Evolutionary conservation across 1,140 invertebrate genomes (phyloP).

Genomic region (Calycopis cecrops): DNA sequence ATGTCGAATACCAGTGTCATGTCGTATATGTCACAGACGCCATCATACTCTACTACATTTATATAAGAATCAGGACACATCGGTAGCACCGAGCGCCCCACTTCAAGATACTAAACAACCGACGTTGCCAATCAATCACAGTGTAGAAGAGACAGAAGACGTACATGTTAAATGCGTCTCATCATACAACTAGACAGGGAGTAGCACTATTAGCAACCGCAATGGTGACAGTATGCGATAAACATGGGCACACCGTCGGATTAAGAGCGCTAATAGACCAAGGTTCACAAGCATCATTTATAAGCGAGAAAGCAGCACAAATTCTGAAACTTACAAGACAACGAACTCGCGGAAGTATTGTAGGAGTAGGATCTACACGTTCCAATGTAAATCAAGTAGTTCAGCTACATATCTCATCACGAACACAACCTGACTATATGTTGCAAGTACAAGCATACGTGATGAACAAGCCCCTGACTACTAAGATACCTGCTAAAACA

Average conservation of each 20-base stretch:
- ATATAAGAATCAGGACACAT: slow-evolving; percentile 5
- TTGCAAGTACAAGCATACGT: no score
- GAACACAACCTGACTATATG: no score
- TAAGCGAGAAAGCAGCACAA: slow-evolving; percentile 27
- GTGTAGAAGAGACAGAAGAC: no score
- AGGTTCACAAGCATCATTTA: slow-evolving; percentile 35
- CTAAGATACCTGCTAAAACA: no score
- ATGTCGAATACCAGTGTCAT: slow-evolving; percentile 30
- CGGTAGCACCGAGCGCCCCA: background rate
- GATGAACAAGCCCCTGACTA: background rate
- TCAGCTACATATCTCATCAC: no score
- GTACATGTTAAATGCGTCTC: no score
- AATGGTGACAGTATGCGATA: slow-evolving; percentile 16
- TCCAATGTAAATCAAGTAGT: slow-evolving; percentile 1
- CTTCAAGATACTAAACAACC: background rate
- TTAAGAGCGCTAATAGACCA: slow-evolving; percentile 28
- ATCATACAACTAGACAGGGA: no score
- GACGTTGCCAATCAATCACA: no score
- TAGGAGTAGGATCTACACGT: slow-evolving; percentile 23
- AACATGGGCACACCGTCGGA: slow-evolving; percentile 10
- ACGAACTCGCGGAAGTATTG: slow-evolving; percentile 20
- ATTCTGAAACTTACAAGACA: slow-evolving; percentile 20
- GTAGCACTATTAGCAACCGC: slow-evolving; percentile 28
- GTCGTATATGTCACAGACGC: slow-evolving; percentile 32
- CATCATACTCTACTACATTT: slow-evolving; percentile 36